Evolutionary conservation across 1,140 invertebrate species (phyloP).

Genomic region (Drosophila seguyi): DNA sequence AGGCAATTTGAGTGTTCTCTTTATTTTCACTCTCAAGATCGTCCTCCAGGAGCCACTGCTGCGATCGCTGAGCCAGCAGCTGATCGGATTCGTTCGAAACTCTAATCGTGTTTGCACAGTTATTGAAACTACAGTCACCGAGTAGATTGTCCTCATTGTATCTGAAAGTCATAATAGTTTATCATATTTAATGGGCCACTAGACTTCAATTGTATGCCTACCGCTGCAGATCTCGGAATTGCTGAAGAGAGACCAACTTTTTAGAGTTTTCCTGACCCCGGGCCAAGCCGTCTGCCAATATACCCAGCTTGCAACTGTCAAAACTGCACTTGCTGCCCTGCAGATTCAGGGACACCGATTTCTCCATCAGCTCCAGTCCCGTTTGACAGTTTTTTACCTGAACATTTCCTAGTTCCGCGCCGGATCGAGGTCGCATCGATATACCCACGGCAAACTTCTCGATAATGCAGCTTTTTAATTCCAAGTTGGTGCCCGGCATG

Average conservation of each 20-base stretch:
- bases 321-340: slow-evolving; percentile 58
- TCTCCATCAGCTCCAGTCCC: slow-evolving; percentile 64
- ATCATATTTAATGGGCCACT: no score
- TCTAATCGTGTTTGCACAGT: slow-evolving; percentile 47
- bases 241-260: slow-evolving; percentile 29
- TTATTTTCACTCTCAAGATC: slow-evolving; percentile 63
- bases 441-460: slow-evolving; percentile 81
- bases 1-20: slow-evolving; percentile 49
- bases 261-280: slow-evolving; percentile 15
- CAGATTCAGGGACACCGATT: slow-evolving; percentile 33
- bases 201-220: neutral
- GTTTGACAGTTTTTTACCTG: slow-evolving; percentile 53
- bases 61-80: slow-evolving; percentile 51
- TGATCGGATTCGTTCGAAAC: slow-evolving; percentile 55
- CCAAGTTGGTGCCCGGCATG: slow-evolving; percentile 67
- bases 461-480: slow-evolving; percentile 80
- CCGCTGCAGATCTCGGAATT: slow-evolving; percentile 52
- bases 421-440: slow-evolving; percentile 50
- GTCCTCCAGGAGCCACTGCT: slow-evolving; percentile 53
- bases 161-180: slow-evolving; percentile 12
- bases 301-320: slow-evolving; percentile 57
- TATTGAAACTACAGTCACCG: slow-evolving; percentile 54
- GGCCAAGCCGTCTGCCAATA: slow-evolving; percentile 42
- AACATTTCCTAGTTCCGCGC: slow-evolving; percentile 45
- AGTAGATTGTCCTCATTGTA: slow-evolving; percentile 58